phyloP scores from a whole-genome alignment of 2,797 vertebrate genomes.

The Leptodactylus fallax region DNA sequence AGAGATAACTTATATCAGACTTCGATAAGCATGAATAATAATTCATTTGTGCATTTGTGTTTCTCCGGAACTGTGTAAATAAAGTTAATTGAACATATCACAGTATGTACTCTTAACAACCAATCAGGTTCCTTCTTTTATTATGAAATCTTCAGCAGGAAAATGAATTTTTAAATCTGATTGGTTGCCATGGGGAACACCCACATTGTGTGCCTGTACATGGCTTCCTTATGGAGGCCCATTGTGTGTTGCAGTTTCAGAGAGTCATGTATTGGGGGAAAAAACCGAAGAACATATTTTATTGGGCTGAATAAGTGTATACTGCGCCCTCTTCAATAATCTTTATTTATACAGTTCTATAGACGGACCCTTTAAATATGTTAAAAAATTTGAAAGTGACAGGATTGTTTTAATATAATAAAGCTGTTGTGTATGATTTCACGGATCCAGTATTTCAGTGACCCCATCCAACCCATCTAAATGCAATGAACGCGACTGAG shows the following conservation, averaged over 20 bases:
- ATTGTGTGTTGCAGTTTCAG: neutral
- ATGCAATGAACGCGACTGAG: neutral
- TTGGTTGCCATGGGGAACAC: neutral
- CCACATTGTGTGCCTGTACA: neutral
- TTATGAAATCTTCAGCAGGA: neutral
- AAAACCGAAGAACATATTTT: neutral
- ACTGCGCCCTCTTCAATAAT: neutral
- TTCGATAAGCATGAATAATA: neutral
- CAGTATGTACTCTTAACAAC: neutral
- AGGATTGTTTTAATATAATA: neutral
- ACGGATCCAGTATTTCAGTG: neutral
- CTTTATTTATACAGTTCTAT: neutral
- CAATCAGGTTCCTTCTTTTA: neutral
- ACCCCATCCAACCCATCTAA: neutral
- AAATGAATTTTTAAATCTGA: neutral
- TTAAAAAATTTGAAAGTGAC: neutral
- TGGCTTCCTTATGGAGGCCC: neutral
- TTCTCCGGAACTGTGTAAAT: neutral
- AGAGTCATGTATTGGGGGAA: neutral
- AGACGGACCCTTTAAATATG: neutral
- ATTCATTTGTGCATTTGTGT: neutral
- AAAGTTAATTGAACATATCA: neutral
- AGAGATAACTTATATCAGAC: neutral
- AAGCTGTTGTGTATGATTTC: neutral
- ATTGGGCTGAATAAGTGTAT: neutral